Base-by-base conservation (phyloP, 2,113 vertebrate species). In the Phoenicopterus ruber region DNA sequence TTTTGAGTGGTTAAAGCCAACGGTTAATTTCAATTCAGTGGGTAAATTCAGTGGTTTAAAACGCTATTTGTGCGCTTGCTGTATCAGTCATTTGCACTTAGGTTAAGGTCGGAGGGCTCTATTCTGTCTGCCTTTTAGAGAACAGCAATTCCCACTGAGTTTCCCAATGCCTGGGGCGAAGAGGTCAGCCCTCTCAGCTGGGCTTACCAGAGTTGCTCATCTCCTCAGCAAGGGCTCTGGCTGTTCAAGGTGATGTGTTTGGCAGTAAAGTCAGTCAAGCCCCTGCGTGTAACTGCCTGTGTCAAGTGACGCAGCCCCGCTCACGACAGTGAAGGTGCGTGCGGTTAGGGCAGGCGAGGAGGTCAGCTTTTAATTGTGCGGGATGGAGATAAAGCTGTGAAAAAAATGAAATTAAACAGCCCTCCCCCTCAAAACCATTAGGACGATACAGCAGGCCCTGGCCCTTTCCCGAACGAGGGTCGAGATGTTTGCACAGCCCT, bases 381-480 rank as follows among this genome's bases (percentile, higher is more conserved):
- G 58, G 46, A 10, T 17, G 49, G 72, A 69, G 61, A 82, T 72
- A 89, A 91, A 91, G 61, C 81, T 79, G 65, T 6, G 22, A 63
- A 81, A 91, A 94, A 90, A 90, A 91, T 54, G 88, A 93, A 91
- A 86, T 92, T 76, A 76, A 95, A 69, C 80, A 92, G 80, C 72
- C 49, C 34, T 76, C 54, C 49, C 62, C 36, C 88, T 76, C 67
- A 19, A 47, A 79, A 52, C 73, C 80, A 36, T 91, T 67, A 82
- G 69, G 67, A 77, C 2, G 25, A 54, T 67, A 17, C 17, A 32
- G 65, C 69, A 81, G 59, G n/a, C 52, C 59, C 80, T 31, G 8
- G 67, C 80, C 47, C 55, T 50, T 78, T 54, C 63, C 24, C 1
- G 62, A 77, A 78, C 2, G 46, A 84, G 67, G 20, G 18, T 63